A percentile compares a stretch with the other conserved stretches of the same genome.
phyloP scores from a whole-genome alignment of 1,140 invertebrate species.

The Drosophila orena region DNA sequence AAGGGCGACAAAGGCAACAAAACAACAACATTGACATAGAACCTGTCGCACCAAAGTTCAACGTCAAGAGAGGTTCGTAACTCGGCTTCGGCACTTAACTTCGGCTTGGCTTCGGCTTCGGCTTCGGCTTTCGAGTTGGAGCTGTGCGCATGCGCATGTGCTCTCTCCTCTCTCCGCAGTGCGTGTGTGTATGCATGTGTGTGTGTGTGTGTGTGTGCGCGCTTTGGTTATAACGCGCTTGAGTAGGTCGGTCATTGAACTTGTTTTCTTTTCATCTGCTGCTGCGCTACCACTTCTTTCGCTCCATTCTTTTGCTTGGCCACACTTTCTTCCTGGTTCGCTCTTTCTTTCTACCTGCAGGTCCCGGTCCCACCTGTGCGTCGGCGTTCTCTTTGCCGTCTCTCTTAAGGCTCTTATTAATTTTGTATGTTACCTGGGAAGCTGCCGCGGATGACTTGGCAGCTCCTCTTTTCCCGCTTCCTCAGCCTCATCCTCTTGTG shows the following conservation, averaged over 20 bases:
- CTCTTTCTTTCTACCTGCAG: conserved; percentile 27
- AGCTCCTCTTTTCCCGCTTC: conserved; percentile 41
- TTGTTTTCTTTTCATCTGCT: conserved; percentile 80
- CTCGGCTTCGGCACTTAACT: conserved; percentile 12
- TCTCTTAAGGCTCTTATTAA: conserved; percentile 23
- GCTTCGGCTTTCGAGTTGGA: neutral
- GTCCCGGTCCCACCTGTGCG: conserved; percentile 52
- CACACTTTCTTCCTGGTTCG: conserved; percentile 81
- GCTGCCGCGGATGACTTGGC: conserved; percentile 63
- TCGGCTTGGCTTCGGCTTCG: conserved; percentile 26
- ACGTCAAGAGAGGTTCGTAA: conserved; percentile 47
- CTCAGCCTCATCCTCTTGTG: conserved; percentile 24
- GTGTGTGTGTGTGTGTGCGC: conserved; percentile 24
- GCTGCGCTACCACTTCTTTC: conserved; percentile 41
- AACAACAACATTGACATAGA: conserved; percentile 65
- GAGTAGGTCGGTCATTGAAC: conserved; percentile 85
- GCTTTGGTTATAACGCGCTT: conserved; percentile 84
- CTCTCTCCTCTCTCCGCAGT: conserved; percentile 43
- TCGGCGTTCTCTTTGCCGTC: conserved; percentile 29
- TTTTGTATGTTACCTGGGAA: conserved; percentile 14
- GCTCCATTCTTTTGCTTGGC: conserved; percentile 65
- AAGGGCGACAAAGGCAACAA: conserved; percentile 31
- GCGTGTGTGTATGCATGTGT: conserved; percentile 4
- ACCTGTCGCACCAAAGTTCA: conserved; percentile 78
- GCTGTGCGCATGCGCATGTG: conserved; percentile 66